Evolutionary conservation across 2,113 vertebrate species (phyloP).

Genomic region (cat (Felis catus)): F.catus_Fca126_mat1.0 CM031418.1:80195501-80196000

Average conservation of each 20-base stretch:
- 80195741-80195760: slow-evolving; percentile 6
- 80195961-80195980: not conserved
- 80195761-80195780: not conserved
- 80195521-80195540: not conserved
- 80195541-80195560: slow-evolving; percentile 27
- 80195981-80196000: not conserved
- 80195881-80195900: not conserved
- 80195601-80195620: not conserved
- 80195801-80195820: not conserved
- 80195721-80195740: not conserved
- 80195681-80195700: not conserved
- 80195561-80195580: slow-evolving; percentile 1
- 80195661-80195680: not conserved
- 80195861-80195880: not conserved
- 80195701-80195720: not conserved
- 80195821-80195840: slow-evolving; percentile 46
- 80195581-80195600: not conserved
- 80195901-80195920: not conserved
- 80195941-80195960: not conserved
- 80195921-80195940: not conserved
- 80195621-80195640: not conserved
- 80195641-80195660: not conserved
- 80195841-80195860: not conserved
- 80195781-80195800: not conserved
- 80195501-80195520: slow-evolving; percentile 18